Percentiles rank a stretch among this genome's conserved stretches.
phyloP scores from a whole-genome alignment of 2,113 vertebrate species.

The Pseudorectes ferrugineus region DNA sequence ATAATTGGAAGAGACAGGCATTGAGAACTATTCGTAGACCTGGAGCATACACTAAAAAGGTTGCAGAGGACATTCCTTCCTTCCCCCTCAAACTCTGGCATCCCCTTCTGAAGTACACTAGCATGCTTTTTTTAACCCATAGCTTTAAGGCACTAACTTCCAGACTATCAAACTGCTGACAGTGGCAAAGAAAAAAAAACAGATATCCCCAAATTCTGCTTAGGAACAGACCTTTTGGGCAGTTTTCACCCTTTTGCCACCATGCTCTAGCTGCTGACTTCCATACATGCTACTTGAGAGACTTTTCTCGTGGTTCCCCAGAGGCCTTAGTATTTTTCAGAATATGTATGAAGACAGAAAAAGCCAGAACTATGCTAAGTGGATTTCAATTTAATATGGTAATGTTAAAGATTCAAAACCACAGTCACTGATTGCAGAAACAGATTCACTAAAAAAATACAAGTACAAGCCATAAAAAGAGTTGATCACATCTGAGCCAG shows the following conservation, averaged over 20 bases:
- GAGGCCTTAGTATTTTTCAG: background rate
- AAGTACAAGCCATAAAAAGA: background rate
- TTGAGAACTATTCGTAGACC: background rate
- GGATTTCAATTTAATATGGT: background rate
- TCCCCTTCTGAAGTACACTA: background rate
- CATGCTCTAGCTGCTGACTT: background rate
- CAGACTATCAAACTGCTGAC: background rate
- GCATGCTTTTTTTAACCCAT: background rate
- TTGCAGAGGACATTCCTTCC: background rate
- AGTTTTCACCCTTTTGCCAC: background rate
- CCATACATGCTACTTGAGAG: background rate
- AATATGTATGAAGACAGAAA: background rate
- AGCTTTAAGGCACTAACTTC: background rate
- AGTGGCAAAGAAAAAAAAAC: background rate
- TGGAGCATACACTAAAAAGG: background rate
- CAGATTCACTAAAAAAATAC: background rate
- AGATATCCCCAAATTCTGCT: background rate
- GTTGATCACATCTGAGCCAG: background rate
- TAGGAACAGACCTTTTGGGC: background rate
- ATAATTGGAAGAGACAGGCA: background rate
- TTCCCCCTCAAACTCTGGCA: background rate
- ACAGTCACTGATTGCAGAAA: background rate
- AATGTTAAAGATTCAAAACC: background rate
- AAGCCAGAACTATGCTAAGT: background rate
- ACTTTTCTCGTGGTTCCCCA: background rate